These are phyloP conservation scores for Entomyzon cyanotis DNA, from an alignment of 2,113 vertebrate species.

Conservation along the genomic window DNA sequence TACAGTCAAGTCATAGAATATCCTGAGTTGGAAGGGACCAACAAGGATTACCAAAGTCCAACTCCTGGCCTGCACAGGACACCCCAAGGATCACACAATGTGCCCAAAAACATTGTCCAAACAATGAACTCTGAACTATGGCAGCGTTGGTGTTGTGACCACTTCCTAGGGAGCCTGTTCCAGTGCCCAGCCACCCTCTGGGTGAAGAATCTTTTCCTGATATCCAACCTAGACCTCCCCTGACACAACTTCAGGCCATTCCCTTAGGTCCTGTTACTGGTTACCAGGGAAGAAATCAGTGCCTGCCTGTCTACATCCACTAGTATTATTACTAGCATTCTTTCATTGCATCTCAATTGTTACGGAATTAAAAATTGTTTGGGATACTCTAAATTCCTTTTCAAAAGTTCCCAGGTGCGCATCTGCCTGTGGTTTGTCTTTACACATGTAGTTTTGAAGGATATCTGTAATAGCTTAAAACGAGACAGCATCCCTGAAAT, in stretches of 20 bases:
- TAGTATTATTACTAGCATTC: not conserved
- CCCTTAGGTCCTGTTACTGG: not conserved
- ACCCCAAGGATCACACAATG: not conserved
- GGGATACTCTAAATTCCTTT: not conserved
- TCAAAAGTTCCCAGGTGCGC: not conserved
- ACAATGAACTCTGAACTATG: not conserved
- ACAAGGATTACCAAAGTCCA: not conserved
- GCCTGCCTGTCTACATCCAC: not conserved
- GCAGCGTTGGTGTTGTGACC: not conserved
- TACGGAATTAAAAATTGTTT: not conserved
- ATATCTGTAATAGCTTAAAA: not conserved
- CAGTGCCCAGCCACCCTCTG: not conserved
- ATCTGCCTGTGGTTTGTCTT: not conserved
- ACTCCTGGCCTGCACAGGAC: not conserved
- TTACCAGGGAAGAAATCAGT: not conserved
- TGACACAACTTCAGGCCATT: not conserved
- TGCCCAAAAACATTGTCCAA: not conserved
- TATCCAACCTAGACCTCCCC: no score
- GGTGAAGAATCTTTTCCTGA: not conserved
- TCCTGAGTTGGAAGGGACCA: not conserved
- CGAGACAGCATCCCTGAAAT: not conserved
- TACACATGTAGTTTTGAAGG: not conserved
- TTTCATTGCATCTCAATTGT: not conserved
- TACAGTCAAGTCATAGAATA: not conserved
- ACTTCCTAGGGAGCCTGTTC: not conserved